Evolutionary conservation across 2,797 vertebrate genomes (phyloP).

Genomic region (Prionace glauca): DNA sequence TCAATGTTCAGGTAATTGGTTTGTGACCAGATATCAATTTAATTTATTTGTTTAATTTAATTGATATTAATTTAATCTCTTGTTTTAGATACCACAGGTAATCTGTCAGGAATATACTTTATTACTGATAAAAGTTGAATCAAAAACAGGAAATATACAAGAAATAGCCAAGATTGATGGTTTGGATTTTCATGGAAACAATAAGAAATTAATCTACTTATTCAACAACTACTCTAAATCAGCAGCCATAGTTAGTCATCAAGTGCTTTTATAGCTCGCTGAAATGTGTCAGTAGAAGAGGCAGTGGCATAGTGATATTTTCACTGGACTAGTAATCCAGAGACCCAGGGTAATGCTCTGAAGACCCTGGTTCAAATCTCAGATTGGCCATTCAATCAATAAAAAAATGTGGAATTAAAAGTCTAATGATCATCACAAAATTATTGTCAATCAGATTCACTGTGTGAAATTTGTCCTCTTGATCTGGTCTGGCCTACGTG

Average conservation of each 20-base stretch:
- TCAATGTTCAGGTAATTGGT: neutral
- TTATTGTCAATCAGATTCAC: no score
- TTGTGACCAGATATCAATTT: neutral
- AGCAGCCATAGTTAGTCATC: no score
- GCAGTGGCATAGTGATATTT: no score
- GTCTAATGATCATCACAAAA: no score
- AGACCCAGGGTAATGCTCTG: no score
- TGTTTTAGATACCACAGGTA: neutral
- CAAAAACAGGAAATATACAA: neutral
- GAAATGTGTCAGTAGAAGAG: neutral
- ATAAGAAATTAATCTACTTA: neutral
- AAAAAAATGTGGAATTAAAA: no score
- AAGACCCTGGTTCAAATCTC: no score
- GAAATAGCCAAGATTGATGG: neutral
- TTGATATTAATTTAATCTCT: no score
- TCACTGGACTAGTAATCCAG: no score
- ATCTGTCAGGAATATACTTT: neutral
- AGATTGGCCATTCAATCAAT: no score
- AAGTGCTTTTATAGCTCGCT: neutral
- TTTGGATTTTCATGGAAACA: neutral
- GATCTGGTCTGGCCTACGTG: no score
- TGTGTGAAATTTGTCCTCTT: no score
- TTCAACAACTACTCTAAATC: neutral
- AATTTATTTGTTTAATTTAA: neutral
- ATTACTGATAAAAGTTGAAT: neutral